These are phyloP conservation scores for Helostoma temminkii DNA, from an alignment of 2,797 vertebrate species.

Conservation along the genomic window DNA sequence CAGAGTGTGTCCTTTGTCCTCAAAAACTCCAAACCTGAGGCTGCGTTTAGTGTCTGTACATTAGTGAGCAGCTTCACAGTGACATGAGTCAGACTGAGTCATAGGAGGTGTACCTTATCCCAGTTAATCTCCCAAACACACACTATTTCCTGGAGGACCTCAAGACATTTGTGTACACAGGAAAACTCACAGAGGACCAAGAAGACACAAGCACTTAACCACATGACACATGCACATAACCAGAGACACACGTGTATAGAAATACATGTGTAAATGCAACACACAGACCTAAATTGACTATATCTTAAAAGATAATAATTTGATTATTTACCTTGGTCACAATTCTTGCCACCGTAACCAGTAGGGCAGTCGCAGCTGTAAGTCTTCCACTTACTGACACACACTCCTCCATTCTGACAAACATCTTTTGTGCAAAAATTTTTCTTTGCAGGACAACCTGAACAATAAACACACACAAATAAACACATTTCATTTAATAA, in stretches of 20 bases:
- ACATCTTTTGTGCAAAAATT: conserved; percentile 88
- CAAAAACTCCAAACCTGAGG: conserved; percentile 49
- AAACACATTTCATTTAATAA: too few species aligned
- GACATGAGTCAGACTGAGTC: conserved; percentile 66
- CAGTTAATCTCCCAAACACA: conserved; percentile 43
- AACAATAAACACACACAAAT: conserved; percentile 7
- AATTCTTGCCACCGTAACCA: conserved; percentile 93
- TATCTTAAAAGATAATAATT: too few species aligned
- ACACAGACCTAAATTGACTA: not conserved
- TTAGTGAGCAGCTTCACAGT: conserved; percentile 21
- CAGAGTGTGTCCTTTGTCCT: conserved; percentile 35
- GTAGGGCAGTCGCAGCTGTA: conserved; percentile 91
- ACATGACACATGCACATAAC: conserved; percentile 9
- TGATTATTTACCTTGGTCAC: conserved; percentile 98
- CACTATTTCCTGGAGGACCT: conserved; percentile 40
- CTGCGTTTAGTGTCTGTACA: conserved; percentile 31
- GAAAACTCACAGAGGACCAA: conserved; percentile 6
- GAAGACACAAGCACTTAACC: conserved; percentile 12
- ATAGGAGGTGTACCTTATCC: conserved; percentile 46
- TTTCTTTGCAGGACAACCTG: conserved; percentile 92
- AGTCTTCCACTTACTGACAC: conserved; percentile 92
- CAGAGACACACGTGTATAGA: too few species aligned
- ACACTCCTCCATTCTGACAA: conserved; percentile 93
- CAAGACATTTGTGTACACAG: not conserved
- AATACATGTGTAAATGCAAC: not conserved